Base-by-base conservation (phyloP, 2,797 vertebrate genomes). In the Passerculus sandwichensis region DNA sequence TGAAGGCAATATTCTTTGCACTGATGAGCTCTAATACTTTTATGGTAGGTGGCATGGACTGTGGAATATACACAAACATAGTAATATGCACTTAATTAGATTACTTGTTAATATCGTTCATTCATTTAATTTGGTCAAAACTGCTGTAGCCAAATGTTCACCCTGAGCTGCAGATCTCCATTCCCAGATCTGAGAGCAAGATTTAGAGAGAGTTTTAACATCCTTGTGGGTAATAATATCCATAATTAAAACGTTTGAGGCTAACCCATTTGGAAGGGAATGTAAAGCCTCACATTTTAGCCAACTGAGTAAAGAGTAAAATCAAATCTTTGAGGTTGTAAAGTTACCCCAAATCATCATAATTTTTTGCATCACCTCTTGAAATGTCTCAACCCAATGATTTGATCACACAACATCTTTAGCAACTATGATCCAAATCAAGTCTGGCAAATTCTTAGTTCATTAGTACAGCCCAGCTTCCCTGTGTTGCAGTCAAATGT, bases 11-110 rank as follows among this genome's bases (percentile, higher is more conserved):
- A 96, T 95, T 95, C 94, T 93, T 91, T 88, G 94, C 94, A 88
- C 89, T 89, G 94, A 96, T 96, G 95, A 96, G 96, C 95, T 93
- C 94, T 94, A 95, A 97, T 96, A 97, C 95, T 95, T 97, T 96
- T 96, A 94, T 96, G 85, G 94, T 95, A 96, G 94, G 91, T 96
- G 92, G 94, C 91, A 81, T 21, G 89, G 92, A 88, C 91, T 90
- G 89, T 84, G 76, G 79, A 82, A 94, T 95, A 95, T 93, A 92
- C 85, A 93, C 89, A 97, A 96, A 96, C 91, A 93, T 45, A 81
- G 89, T 94, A 94, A 93, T 94, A 93, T 91, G 56, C 82, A 86
- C 85, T 97, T 96, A 95, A 96, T 96, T 96, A 95, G 92, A 96
- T 96, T 96, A 92, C 94, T 91, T 91, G 89, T 95, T 97, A 96